Base-by-base conservation (phyloP, 1,140 invertebrate species). In the Heliconius hewitsoni region DNA sequence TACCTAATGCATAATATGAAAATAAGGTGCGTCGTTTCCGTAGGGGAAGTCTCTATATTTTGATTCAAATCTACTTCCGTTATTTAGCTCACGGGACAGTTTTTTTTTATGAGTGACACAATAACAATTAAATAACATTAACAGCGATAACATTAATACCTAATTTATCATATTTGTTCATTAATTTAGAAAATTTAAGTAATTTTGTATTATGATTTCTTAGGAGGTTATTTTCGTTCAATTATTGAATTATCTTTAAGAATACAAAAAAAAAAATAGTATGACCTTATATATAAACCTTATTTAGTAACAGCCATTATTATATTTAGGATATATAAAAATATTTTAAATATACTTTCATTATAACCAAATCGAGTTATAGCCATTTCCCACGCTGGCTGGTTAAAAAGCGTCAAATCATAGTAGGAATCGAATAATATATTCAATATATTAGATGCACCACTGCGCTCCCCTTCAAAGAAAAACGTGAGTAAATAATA, bases 21-120 rank as follows among this genome's bases (percentile, higher is more conserved):
- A 81, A 82, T 83, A 85, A 85, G 86, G 86, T 72, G 85, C 72
- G 83, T 72, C 86, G 77, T 78, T 93, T 93, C 91, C 91, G 91
- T 82, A 84, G 86, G 90, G 90, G 91, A 93, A 90, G 84, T 84
- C 81, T 79, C 89, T 88, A 91, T 92, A 90, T 92, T 92, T 86
- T 83, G 85, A 93, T 92, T 92, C 81, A 91, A 93, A 92, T 91
- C 84, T 77, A 84, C 82, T 91, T 93, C 92, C 92, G 91, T 46
- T 81, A 78, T 77, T 78, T 37, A 71, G 70, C 52, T 70, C 66
- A 70, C 72, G 74, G 79, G 66, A 52, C 57, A 71, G 46, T 50
- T 37, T 37, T 37, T 37, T 77, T n/a, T 3, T 18, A 11, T 27
- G 9, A 66, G 27, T 74, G 42, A 60, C 57, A 37, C 60, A 66